Conservation (phyloP, 2,797 vertebrate genomes). For the Anguilla marmorata region DNA sequence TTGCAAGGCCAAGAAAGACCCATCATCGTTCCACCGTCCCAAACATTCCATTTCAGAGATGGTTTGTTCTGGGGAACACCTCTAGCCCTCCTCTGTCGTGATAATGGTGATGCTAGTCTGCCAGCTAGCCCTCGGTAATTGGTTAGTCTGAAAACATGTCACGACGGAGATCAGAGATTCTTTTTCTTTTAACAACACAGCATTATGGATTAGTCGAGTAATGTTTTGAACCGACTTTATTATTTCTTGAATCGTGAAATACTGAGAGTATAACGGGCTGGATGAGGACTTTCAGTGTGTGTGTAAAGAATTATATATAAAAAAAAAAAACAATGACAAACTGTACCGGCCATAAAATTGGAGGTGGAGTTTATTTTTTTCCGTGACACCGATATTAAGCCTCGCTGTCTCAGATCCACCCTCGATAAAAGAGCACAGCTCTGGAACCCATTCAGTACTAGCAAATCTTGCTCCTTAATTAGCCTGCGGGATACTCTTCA, state of each 20-base stretch:
- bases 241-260: not conserved
- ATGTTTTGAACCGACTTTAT: not conserved
- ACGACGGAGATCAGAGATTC: not conserved
- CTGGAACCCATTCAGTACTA: not conserved
- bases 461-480: not conserved
- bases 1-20: not conserved
- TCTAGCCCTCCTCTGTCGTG: not conserved
- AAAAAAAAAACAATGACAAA: not conserved
- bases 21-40: not conserved
- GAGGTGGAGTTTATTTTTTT: not conserved
- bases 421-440: not conserved
- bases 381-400: not conserved
- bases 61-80: not conserved
- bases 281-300: not conserved
- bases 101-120: not conserved
- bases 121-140: not conserved
- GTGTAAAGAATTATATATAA: too few relatives aligned
- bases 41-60: not conserved
- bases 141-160: not conserved
- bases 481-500: not conserved
- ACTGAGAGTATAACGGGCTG: too few relatives aligned
- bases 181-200: not conserved
- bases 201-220: not conserved
- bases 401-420: not conserved
- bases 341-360: not conserved